Base-by-base conservation (phyloP, 2,113 vertebrate genomes). In the Hippoglossus stenolepis region DNA sequence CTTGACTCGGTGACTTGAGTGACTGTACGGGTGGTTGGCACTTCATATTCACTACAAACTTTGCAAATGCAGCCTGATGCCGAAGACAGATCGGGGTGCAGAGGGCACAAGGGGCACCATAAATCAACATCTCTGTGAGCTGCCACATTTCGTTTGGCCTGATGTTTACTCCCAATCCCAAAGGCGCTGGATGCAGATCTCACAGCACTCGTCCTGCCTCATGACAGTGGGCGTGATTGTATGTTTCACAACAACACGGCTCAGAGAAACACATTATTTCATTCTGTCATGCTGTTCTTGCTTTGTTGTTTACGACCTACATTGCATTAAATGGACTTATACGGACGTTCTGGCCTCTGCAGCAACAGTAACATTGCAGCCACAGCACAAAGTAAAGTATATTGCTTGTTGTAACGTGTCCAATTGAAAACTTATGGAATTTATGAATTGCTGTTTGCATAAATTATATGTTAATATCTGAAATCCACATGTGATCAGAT, bases 81-180 rank as follows among this genome's bases (percentile, higher is more conserved):
- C 76, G 78, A 75, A 87, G 82, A 90, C 74, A 89, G 83, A 87
- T 76, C 80, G 77, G 70, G 86, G 86, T 83, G 66, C 72, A 88
- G 86, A 86, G 85, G 89, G 89, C 78, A 84, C 84, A 65, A 90
- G 80, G 88, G 87, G 75, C 69, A 77, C 72, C 80, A 93, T 91
- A 91, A 94, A 93, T 93, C 91, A 93, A 89, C 90, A 92, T 92
- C 91, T 86, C 63, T 93, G 85, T 83, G 77, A 89, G 77, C 84
- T 91, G 91, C 89, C 91, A 90, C 83, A 89, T 85, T 85, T 69
- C 65, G 72, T 94, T 90, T 89, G 74, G 67, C 79, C 67, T 83
- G 83, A 91, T 76, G 84, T 86, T 82, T 85, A 67, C 63, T 87
- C 87, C 80, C 61, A 20, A 66, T 84, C 89, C 85, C 75, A 64